These are phyloP conservation scores for Neoitamus cyanurus DNA, from an alignment of 2,888 invertebrate species.

Conservation along the genomic window DNA sequence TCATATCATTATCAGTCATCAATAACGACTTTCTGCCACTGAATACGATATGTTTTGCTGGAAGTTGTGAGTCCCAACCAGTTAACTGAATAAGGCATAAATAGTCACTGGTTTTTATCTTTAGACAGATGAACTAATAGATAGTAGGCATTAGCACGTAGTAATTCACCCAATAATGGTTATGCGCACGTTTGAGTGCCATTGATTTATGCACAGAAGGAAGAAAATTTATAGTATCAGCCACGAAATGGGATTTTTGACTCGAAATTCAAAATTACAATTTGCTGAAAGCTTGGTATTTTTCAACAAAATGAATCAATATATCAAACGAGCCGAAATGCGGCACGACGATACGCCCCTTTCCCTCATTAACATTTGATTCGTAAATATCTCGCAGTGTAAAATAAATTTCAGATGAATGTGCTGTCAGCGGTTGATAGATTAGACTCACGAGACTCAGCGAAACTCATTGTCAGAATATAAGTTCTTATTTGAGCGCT, in stretches of 20 bases:
- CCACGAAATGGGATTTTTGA: neutral
- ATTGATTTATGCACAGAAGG: neutral
- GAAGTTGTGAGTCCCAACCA: no score
- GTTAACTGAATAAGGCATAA: no score
- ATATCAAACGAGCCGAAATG: neutral
- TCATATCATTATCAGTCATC: no score
- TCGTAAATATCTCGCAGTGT: constrained; percentile 17
- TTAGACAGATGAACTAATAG: no score
- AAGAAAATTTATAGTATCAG: neutral
- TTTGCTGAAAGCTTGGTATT: neutral
- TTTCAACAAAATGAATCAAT: constrained; percentile 23
- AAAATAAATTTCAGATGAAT: constrained; percentile 24
- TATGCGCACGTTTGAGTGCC: no score
- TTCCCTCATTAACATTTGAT: constrained; percentile 27
- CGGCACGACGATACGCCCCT: neutral
- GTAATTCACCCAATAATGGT: no score
- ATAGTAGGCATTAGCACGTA: no score
- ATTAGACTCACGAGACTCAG: neutral
- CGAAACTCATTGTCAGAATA: neutral
- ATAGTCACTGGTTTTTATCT: no score
- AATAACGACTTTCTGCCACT: no score
- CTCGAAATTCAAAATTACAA: neutral
- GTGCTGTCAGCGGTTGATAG: constrained; percentile 25
- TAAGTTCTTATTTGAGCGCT: constrained; percentile 3
- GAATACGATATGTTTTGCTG: no score